Percentiles rank a stretch among this genome's conserved stretches.
These are phyloP conservation scores for Drosophila busckii DNA, from an alignment of 1,140 invertebrate species.

Conservation along the genomic window DNA sequence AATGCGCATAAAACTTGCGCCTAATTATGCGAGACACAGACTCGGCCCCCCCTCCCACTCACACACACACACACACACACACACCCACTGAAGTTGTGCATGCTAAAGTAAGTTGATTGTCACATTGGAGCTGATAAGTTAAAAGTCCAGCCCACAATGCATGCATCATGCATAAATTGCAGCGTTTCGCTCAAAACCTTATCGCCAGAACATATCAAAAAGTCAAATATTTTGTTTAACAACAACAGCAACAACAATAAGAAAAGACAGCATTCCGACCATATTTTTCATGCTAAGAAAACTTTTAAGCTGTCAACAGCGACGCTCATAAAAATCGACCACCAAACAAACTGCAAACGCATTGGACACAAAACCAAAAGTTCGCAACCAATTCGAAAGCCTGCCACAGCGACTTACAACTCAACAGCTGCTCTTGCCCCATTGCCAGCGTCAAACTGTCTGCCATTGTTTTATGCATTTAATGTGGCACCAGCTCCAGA, in stretches of 20 bases:
- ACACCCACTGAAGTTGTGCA: neutral
- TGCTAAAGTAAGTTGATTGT: slow-evolving; percentile 58
- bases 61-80: neutral
- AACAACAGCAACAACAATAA: slow-evolving; percentile 6
- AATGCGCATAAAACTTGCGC: slow-evolving; percentile 42
- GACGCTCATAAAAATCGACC: slow-evolving; percentile 72
- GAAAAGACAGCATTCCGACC: slow-evolving; percentile 38
- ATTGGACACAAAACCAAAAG: neutral
- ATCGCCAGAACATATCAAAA: slow-evolving; percentile 62
- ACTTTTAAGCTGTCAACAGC: slow-evolving; percentile 72
- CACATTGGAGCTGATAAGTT: slow-evolving; percentile 63
- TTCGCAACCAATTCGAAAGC: slow-evolving; percentile 5
- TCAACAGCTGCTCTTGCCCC: slow-evolving; percentile 35
- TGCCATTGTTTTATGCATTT: slow-evolving; percentile 72
- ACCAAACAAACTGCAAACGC: slow-evolving; percentile 34
- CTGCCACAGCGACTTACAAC: neutral
- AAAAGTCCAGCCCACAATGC: slow-evolving; percentile 45
- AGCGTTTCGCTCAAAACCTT: slow-evolving; percentile 67
- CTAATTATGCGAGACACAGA: slow-evolving; percentile 45
- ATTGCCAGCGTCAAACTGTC: slow-evolving; percentile 72
- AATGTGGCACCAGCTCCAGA: slow-evolving; percentile 36
- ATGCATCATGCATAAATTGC: slow-evolving; percentile 49
- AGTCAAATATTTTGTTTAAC: slow-evolving; percentile 55
- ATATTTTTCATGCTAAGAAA: slow-evolving; percentile 75
- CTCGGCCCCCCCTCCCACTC: slow-evolving; percentile 9